A percentile compares a stretch with the other conserved stretches of the same genome.
Evolutionary conservation across 2,113 vertebrate genomes (phyloP).

Genomic region (Chionomys nivalis): DNA sequence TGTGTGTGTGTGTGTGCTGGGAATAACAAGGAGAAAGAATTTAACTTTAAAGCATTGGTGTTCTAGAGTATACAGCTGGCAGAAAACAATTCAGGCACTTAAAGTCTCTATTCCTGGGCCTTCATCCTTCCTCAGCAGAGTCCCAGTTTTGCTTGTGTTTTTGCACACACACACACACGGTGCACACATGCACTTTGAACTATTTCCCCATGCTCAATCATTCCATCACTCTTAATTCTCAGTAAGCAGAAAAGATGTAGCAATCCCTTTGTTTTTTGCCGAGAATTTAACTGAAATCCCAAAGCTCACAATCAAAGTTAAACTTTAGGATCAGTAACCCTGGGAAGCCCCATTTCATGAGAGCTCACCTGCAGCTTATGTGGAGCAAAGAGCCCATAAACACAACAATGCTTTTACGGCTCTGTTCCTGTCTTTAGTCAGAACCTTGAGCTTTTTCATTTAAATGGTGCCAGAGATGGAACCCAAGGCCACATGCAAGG

Average conservation of each 20-base stretch:
- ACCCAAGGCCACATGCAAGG: not conserved
- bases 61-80: not conserved
- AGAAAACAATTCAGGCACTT: not conserved
- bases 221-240: not conserved
- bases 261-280: not conserved
- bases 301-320: slow-evolving; percentile 20
- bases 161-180: not conserved
- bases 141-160: not conserved
- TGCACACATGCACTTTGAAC: not conserved
- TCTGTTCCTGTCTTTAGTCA: not conserved
- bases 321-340: not conserved
- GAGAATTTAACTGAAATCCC: not conserved
- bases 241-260: not conserved
- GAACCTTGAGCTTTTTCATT: not conserved
- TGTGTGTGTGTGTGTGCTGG: not conserved
- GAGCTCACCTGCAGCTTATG: not conserved
- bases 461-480: not conserved
- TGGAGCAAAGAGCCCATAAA: not conserved
- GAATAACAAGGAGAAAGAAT: not conserved
- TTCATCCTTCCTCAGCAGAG: not conserved
- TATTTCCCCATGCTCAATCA: not conserved
- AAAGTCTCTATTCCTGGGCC: not conserved
- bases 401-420: not conserved
- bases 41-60: not conserved
- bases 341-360: not conserved